A percentile compares a stretch with the other conserved stretches of the same genome.
phyloP scores from a whole-genome alignment of 2,797 vertebrate genomes.

The Dendrocincla tyrannina region DNA sequence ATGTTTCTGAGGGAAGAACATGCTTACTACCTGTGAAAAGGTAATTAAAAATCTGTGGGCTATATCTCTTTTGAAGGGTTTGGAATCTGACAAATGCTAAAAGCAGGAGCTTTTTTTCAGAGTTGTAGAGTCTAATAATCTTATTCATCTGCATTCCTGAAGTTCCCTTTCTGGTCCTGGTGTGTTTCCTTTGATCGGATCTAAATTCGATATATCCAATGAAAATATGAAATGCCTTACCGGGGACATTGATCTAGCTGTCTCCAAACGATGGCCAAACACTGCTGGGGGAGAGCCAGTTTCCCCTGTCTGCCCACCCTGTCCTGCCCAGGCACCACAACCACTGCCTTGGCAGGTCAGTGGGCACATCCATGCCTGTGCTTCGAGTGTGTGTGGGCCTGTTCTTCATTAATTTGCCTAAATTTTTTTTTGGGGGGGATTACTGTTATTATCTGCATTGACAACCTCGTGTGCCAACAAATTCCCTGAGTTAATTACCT shows the following conservation, averaged over 20 bases:
- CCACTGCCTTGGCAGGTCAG: not conserved
- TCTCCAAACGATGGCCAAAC: accelerated
- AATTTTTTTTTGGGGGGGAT: not conserved
- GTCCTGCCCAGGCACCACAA: not conserved
- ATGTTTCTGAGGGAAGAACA: not conserved
- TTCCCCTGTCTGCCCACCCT: accelerated
- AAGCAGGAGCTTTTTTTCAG: not conserved
- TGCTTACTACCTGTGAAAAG: not conserved
- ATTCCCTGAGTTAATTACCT: not conserved
- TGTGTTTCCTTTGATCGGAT: not conserved
- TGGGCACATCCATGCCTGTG: not conserved
- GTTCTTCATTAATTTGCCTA: not conserved
- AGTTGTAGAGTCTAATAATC: not conserved
- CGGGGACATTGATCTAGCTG: not conserved
- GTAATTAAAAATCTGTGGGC: not conserved
- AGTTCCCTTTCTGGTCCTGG: not conserved
- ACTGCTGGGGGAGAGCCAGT: not conserved
- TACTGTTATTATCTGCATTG: not conserved
- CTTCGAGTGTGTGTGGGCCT: not conserved
- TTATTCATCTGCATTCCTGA: not conserved
- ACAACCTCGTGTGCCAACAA: not conserved
- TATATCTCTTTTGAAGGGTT: not conserved
- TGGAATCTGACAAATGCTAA: not conserved
- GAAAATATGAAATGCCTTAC: not conserved
- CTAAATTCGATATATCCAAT: not conserved